Conservation (phyloP, 2,113 vertebrate genomes). For the Echinops telfairi region DNA sequence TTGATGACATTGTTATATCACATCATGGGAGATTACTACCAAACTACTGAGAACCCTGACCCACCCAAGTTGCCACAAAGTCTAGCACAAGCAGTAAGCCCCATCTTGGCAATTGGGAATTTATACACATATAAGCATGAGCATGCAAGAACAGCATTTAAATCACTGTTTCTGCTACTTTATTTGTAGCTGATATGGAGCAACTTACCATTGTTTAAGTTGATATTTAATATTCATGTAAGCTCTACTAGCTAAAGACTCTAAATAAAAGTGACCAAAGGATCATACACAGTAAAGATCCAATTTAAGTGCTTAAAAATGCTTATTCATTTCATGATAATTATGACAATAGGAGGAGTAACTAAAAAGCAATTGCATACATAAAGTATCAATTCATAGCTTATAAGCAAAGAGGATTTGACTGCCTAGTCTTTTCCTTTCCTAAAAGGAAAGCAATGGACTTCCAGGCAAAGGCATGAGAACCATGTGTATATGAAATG, state of each 20-base stretch:
- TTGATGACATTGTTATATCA: no score
- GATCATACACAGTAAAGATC: background rate
- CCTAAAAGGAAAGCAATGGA: background rate
- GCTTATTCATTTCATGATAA: no score
- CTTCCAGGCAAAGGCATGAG: background rate
- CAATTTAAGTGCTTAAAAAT: constrained; percentile 25
- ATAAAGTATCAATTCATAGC: background rate
- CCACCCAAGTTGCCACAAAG: no score
- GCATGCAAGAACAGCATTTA: background rate
- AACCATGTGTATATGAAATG: background rate
- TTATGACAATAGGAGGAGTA: no score
- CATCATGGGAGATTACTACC: no score
- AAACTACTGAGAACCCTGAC: no score
- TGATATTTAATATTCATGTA: background rate
- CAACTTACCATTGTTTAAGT: background rate
- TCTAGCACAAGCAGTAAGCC: background rate
- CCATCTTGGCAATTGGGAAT: background rate
- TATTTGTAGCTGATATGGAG: background rate
- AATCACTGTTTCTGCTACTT: background rate
- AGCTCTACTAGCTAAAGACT: background rate
- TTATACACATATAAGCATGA: background rate
- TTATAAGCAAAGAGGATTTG: background rate
- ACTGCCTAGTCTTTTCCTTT: background rate
- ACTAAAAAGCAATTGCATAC: no score
- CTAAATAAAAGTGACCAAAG: constrained; percentile 12